Evolutionary conservation across 2,113 vertebrate species (phyloP).

Genomic region (Myotis lucifugus): DNA sequence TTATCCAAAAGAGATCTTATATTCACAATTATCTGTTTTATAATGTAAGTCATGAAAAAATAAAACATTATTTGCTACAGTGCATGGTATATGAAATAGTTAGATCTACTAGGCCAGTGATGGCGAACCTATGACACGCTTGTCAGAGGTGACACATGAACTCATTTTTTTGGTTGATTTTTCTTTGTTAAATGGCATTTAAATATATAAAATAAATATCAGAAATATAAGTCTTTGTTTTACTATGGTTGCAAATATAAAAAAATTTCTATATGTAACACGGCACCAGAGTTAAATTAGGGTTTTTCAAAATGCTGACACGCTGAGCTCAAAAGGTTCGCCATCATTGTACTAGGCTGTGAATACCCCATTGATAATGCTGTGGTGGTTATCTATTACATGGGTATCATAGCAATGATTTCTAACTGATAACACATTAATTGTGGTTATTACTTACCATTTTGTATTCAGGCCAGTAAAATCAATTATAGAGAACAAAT

Average conservation of each 20-base stretch:
- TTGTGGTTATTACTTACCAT: not conserved
- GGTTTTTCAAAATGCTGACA: too few species aligned
- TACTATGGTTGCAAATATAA: too few species aligned
- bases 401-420: not conserved
- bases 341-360: too few species aligned
- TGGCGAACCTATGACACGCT: too few species aligned
- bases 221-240: too few species aligned
- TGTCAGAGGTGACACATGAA: too few species aligned
- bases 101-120: not conserved
- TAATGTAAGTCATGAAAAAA: not conserved
- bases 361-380: not conserved
- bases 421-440: not conserved
- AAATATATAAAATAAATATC: too few species aligned
- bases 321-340: too few species aligned
- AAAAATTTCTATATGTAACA: too few species aligned
- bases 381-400: not conserved
- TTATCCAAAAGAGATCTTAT: not conserved
- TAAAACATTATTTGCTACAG: not conserved
- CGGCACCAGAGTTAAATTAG: too few species aligned
- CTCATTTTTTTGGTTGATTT: too few species aligned
- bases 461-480: constrained; percentile 30
- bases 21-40: not conserved
- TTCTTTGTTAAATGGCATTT: too few species aligned
- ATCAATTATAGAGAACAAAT: not conserved
- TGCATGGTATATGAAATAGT: not conserved